Percentiles rank a stretch among this genome's conserved stretches.
Conservation (phyloP, 2,113 vertebrate genomes). For the Zeus faber region DNA sequence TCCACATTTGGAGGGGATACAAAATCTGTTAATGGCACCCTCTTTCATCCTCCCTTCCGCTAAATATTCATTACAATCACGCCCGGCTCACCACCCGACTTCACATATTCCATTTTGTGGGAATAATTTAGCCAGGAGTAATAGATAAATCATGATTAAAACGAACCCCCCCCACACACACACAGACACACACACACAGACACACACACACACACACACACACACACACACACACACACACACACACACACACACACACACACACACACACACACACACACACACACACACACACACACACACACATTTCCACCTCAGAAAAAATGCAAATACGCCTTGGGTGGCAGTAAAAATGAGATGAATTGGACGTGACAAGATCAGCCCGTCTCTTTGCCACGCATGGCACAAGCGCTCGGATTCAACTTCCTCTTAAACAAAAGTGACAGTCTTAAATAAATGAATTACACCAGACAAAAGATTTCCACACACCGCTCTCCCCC, state of each 20-base stretch:
- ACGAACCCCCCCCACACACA: conserved; percentile 53
- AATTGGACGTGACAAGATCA: conserved; percentile 70
- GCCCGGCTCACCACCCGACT: conserved; percentile 54
- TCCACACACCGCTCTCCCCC: conserved; percentile 42
- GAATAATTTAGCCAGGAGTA: conserved; percentile 63
- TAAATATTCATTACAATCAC: conserved; percentile 63
- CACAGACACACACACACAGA: conserved; percentile 62
- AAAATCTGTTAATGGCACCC: background rate
- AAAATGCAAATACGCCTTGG: conserved; percentile 58
- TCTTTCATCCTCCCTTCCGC: conserved; percentile 38
- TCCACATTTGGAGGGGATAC: no score
- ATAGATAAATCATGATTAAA: conserved; percentile 75
- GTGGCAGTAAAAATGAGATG: conserved; percentile 61
- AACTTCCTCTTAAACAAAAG: conserved; percentile 63
- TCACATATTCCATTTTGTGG: conserved; percentile 54
- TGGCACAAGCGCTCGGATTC: conserved; percentile 75
- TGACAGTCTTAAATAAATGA: conserved; percentile 70
- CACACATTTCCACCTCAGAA: no score
- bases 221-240: conserved; percentile 64
- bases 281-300: conserved; percentile 65
- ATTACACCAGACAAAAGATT: conserved; percentile 64
- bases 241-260: conserved; percentile 64
- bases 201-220: conserved; percentile 65
- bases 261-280: conserved; percentile 64
- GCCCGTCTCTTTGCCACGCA: conserved; percentile 60